A percentile compares a stretch with the other conserved stretches of the same genome.
Evolutionary conservation across 2,888 invertebrate genomes (phyloP).

Genomic region (Heliconius aoede): DNA sequence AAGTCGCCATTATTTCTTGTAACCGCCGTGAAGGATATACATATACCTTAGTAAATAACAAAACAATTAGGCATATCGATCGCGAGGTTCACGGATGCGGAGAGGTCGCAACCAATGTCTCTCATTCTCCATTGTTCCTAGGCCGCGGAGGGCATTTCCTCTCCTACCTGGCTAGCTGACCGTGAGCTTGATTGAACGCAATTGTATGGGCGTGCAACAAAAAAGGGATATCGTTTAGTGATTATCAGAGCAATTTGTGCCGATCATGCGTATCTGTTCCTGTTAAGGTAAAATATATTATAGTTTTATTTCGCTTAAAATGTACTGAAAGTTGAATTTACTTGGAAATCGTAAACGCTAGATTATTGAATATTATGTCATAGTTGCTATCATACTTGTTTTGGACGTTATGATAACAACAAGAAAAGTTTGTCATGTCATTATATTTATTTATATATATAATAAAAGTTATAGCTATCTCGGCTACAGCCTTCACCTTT

Average conservation of each 20-base stretch:
- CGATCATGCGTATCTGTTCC: conserved; percentile 37
- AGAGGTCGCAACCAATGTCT: conserved; percentile 71
- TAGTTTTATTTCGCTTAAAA: conserved; percentile 3
- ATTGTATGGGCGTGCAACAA: conserved; percentile 40
- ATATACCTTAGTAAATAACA: background rate
- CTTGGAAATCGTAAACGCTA: background rate
- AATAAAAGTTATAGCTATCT: background rate
- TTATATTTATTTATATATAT: too few species aligned
- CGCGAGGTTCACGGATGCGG: conserved; percentile 67
- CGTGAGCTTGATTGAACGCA: conserved; percentile 56
- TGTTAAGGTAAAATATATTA: conserved; percentile 5
- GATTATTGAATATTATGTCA: background rate
- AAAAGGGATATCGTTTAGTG: conserved; percentile 39
- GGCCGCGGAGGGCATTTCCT: conserved; percentile 77
- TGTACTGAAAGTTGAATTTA: background rate
- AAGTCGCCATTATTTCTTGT: too few species aligned
- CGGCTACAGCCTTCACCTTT: background rate
- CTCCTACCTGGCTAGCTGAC: conserved; percentile 62
- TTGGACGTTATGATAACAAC: too few species aligned
- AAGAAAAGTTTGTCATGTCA: background rate
- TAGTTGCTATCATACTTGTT: background rate
- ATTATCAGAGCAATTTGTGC: conserved; percentile 37
- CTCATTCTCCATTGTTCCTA: conserved; percentile 76
- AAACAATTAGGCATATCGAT: conserved; percentile 39
- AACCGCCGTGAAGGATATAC: background rate